These are phyloP conservation scores for Plotosus lineatus DNA, from an alignment of 2,113 vertebrate species.

Conservation along the genomic window DNA sequence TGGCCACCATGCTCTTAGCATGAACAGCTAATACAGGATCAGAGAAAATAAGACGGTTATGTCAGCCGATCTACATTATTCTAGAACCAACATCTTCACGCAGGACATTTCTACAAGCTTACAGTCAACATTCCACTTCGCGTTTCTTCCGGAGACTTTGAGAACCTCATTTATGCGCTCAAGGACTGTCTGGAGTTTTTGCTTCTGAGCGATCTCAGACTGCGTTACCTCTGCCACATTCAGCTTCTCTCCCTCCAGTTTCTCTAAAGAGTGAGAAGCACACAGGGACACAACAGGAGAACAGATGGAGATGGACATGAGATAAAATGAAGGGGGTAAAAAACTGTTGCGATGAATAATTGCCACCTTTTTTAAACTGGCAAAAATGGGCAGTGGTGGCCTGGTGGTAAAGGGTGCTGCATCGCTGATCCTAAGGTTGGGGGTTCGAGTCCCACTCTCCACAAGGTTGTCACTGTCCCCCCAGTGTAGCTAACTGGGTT, in stretches of 20 bases:
- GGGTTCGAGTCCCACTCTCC: no score
- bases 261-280: constrained; percentile 76
- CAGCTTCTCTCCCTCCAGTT: constrained; percentile 85
- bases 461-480: no score
- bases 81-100: background rate
- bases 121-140: constrained; percentile 94
- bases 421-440: no score
- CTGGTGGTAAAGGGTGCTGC: no score
- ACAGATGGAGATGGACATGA: background rate
- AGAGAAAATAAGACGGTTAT: background rate
- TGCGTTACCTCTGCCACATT: constrained; percentile 96
- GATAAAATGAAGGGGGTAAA: background rate
- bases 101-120: constrained; percentile 59
- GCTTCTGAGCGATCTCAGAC: constrained; percentile 92
- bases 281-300: background rate
- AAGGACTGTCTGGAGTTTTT: constrained; percentile 92
- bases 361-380: background rate
- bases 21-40: constrained; percentile 81
- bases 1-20: constrained; percentile 94
- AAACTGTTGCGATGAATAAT: background rate
- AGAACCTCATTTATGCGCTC: constrained; percentile 90
- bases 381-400: no score
- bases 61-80: background rate
- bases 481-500: no score
- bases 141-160: constrained; percentile 85